phyloP scores from a whole-genome alignment of 2,888 invertebrate species.

The Macroteleia sp. region DNA sequence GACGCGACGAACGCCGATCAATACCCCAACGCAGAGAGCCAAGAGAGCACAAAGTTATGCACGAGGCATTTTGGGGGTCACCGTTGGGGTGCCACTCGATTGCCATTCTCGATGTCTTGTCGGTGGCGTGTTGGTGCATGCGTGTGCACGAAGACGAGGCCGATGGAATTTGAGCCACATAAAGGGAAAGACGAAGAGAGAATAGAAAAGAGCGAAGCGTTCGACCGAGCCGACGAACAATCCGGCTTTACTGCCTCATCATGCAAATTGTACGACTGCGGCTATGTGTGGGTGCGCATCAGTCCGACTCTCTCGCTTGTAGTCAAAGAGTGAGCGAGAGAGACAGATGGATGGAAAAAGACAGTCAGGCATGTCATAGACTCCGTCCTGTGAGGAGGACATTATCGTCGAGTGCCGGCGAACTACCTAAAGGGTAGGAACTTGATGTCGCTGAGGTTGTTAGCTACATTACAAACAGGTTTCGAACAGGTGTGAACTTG shows the following conservation, averaged over 20 bases:
- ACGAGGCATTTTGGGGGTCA: slow-evolving; percentile 76
- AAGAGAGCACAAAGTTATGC: slow-evolving; percentile 80
- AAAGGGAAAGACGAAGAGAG: slow-evolving; percentile 15
- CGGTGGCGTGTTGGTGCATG: slow-evolving; percentile 6
- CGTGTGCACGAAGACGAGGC: slow-evolving; percentile 28
- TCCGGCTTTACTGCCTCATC: slow-evolving; percentile 60
- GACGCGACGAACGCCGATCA: slow-evolving; percentile 78
- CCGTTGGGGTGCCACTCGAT: slow-evolving; percentile 53
- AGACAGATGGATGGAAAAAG: too few species aligned
- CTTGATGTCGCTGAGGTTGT: slow-evolving; percentile 25
- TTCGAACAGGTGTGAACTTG: slow-evolving; percentile 32
- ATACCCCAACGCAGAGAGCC: slow-evolving; percentile 74
- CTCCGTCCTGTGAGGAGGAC: slow-evolving; percentile 13
- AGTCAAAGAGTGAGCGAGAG: neutral
- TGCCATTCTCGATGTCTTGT: slow-evolving; percentile 44
- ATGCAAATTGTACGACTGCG: slow-evolving; percentile 54
- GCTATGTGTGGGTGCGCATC: slow-evolving; percentile 23
- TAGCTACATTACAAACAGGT: slow-evolving; percentile 34
- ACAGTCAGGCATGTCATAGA: too few species aligned
- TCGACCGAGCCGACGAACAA: slow-evolving; percentile 49
- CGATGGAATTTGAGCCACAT: slow-evolving; percentile 37
- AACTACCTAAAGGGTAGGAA: slow-evolving; percentile 26
- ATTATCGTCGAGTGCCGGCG: slow-evolving; percentile 21
- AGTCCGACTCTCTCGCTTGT: neutral
- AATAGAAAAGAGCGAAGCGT: slow-evolving; percentile 21